phyloP scores from a whole-genome alignment of 2,113 vertebrate species.

The Phylloscopus whistleri region DNA sequence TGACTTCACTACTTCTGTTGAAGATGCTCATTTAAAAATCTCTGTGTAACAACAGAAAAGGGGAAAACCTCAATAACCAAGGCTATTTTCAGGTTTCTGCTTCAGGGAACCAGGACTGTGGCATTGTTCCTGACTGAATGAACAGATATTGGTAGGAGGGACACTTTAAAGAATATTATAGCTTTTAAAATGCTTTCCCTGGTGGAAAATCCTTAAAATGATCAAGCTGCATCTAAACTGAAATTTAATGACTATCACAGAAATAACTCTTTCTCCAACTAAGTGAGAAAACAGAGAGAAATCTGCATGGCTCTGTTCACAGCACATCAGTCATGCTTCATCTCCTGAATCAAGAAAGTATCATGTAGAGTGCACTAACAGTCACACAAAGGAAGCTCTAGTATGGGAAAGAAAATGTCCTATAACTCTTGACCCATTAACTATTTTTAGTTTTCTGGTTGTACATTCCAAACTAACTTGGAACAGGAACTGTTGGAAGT shows the following conservation, averaged over 20 bases:
- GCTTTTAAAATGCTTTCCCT: background rate
- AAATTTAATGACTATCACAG: background rate
- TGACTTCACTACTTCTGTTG: background rate
- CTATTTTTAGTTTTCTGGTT: conserved; percentile 21
- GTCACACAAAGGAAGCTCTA: background rate
- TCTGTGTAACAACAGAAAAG: background rate
- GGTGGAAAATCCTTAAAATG: background rate
- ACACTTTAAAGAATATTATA: background rate
- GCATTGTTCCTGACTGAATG: background rate
- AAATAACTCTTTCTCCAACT: background rate
- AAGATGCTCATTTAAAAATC: background rate
- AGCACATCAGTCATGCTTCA: background rate
- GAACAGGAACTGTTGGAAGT: background rate
- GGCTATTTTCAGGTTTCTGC: background rate
- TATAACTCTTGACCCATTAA: background rate
- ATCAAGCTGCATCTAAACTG: background rate
- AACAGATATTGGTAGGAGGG: background rate
- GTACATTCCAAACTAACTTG: conserved; percentile 3
- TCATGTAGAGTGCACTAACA: background rate
- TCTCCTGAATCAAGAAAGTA: background rate
- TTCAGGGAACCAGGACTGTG: background rate
- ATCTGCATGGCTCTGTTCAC: background rate
- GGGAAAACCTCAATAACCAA: background rate
- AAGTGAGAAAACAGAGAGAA: background rate
- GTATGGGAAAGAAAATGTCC: background rate